phyloP scores from a whole-genome alignment of 1,140 invertebrate genomes.

The Diabrotica virgifera region DNA sequence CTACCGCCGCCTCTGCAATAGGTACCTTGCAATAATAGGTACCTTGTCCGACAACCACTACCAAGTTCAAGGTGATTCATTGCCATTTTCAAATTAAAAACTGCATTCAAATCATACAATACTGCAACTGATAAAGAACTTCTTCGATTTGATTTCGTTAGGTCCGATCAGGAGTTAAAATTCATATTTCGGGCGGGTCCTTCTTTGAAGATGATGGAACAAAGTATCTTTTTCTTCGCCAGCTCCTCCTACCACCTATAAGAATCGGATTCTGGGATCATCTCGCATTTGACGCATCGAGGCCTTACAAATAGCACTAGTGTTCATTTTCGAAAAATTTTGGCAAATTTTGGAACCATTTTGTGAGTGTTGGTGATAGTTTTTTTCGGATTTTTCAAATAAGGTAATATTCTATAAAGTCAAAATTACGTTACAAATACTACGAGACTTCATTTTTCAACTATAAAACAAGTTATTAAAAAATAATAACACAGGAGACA shows the following conservation, averaged over 20 bases:
- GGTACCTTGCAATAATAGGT: not conserved
- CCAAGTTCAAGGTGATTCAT: conserved; percentile 37
- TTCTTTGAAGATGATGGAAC: not conserved
- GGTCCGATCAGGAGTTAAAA: not conserved
- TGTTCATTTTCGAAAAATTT: too few species aligned
- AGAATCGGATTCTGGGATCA: conserved; percentile 21
- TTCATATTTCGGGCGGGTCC: conserved; percentile 8
- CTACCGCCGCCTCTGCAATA: not conserved
- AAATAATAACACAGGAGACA: too few species aligned
- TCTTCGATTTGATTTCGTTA: conserved; percentile 1
- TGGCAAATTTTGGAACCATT: too few species aligned
- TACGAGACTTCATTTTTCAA: too few species aligned
- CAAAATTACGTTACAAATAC: too few species aligned
- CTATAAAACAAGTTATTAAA: too few species aligned
- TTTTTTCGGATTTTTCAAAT: too few species aligned
- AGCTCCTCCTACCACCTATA: conserved; percentile 20
- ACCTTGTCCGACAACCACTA: not conserved
- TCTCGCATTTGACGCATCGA: conserved; percentile 27
- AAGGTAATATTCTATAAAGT: too few species aligned
- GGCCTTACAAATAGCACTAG: not conserved
- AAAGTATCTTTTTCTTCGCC: not conserved
- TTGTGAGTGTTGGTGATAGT: too few species aligned
- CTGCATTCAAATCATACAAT: conserved; percentile 15
- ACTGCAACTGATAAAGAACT: conserved; percentile 4
- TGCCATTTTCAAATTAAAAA: conserved; percentile 29